A percentile compares a stretch with the other conserved stretches of the same genome.
phyloP scores from a whole-genome alignment of 2,888 invertebrate genomes.

The Saturnia pavonia region DNA sequence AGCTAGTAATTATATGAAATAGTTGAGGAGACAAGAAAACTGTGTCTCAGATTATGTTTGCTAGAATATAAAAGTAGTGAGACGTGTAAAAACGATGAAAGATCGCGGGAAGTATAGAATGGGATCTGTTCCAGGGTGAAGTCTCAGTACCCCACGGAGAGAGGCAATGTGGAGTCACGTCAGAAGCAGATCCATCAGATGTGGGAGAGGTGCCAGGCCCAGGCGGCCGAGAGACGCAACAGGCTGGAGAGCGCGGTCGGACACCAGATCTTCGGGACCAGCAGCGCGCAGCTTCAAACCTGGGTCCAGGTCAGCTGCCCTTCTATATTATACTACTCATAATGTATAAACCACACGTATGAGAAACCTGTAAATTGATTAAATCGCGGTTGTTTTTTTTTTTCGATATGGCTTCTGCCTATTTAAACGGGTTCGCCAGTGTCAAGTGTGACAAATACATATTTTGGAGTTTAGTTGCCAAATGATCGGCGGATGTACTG shows the following conservation, averaged over 20 bases:
- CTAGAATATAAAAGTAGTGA: not conserved
- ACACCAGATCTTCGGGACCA: slow-evolving; percentile 95
- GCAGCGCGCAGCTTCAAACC: slow-evolving; percentile 89
- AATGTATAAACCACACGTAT: too few species aligned
- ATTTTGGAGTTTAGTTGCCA: too few species aligned
- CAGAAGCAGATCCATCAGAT: slow-evolving; percentile 92
- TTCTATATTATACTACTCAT: not conserved
- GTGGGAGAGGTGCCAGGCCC: slow-evolving; percentile 94
- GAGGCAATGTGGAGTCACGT: slow-evolving; percentile 90
- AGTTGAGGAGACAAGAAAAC: not conserved
- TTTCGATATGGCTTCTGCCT: too few species aligned
- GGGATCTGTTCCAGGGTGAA: slow-evolving; percentile 84
- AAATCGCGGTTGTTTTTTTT: too few species aligned
- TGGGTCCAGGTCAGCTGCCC: slow-evolving; percentile 85
- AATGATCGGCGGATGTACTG: too few species aligned
- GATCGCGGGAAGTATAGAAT: not conserved
- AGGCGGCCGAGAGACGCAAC: slow-evolving; percentile 91
- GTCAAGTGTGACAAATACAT: too few species aligned
- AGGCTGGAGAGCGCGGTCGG: slow-evolving; percentile 97
- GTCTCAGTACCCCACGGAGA: slow-evolving; percentile 95
- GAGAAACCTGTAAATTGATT: too few species aligned
- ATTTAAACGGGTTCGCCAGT: too few species aligned
- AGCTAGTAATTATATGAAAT: not conserved
- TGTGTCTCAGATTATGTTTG: not conserved
- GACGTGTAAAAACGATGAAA: not conserved